phyloP scores from a whole-genome alignment of 1,140 invertebrate genomes.

The Drosophila ficusphila region DNA sequence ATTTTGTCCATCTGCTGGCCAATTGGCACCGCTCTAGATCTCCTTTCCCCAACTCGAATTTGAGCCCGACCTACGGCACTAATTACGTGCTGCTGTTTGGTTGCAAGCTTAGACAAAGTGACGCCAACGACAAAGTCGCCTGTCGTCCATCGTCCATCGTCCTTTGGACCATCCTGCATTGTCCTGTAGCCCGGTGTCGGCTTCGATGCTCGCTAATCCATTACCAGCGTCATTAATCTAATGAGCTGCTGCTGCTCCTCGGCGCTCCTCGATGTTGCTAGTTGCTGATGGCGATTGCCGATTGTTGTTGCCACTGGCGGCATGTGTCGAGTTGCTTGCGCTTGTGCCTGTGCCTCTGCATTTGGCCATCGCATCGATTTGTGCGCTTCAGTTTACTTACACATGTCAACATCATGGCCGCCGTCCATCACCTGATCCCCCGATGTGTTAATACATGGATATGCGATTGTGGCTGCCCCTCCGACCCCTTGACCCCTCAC shows the following conservation, averaged over 20 bases:
- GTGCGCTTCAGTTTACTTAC: slow-evolving; percentile 57
- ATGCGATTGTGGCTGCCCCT: slow-evolving; percentile 22
- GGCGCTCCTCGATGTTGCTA: slow-evolving; percentile 19
- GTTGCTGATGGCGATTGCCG: slow-evolving; percentile 7
- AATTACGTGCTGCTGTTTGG: slow-evolving; percentile 70
- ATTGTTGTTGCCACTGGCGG: slow-evolving; percentile 37
- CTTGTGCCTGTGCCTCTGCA: slow-evolving; percentile 14
- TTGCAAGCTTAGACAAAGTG: slow-evolving; percentile 62
- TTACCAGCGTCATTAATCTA: slow-evolving; percentile 81
- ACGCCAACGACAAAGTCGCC: slow-evolving; percentile 59
- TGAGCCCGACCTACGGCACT: slow-evolving; percentile 62
- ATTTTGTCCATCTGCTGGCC: slow-evolving; percentile 32
- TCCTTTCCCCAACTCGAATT: not conserved
- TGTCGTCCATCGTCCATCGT: slow-evolving; percentile 6
- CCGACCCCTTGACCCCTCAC: not conserved
- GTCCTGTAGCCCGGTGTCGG: slow-evolving; percentile 35
- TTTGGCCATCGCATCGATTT: slow-evolving; percentile 18
- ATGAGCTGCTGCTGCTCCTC: slow-evolving; percentile 63
- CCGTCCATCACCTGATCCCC: slow-evolving; percentile 69
- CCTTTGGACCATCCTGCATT: slow-evolving; percentile 1
- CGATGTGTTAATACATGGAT: slow-evolving; percentile 69
- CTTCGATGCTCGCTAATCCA: slow-evolving; percentile 73
- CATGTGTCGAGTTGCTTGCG: slow-evolving; percentile 49
- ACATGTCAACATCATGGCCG: slow-evolving; percentile 59
- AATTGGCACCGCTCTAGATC: slow-evolving; percentile 15